Evolutionary conservation across 1,140 invertebrate species (phyloP).

Genomic region (Heliothis subflexa): DNA sequence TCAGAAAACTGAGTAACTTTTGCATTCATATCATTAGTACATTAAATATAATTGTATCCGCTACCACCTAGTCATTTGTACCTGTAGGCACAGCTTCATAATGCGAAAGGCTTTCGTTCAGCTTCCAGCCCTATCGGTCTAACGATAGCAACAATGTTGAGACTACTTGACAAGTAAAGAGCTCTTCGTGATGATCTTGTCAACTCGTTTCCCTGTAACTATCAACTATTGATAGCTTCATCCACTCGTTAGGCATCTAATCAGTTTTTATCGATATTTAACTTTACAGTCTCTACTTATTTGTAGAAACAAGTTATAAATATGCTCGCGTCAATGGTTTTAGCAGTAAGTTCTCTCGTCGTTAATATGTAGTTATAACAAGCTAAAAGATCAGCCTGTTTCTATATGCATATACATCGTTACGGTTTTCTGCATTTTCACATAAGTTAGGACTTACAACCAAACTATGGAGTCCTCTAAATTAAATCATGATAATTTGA

Average conservation of each 20-base stretch:
- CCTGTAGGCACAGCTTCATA: neutral
- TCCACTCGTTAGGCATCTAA: neutral
- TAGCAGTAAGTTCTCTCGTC: too few relatives aligned
- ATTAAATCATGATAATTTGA: too few relatives aligned
- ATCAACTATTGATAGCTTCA: neutral
- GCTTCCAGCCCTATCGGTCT: neutral
- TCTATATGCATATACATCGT: neutral
- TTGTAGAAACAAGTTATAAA: neutral
- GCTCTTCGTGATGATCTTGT: neutral
- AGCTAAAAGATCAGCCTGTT: too few relatives aligned
- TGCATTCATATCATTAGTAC: too few relatives aligned
- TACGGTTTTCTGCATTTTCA: too few relatives aligned
- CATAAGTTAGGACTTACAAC: too few relatives aligned
- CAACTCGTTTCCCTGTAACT: neutral
- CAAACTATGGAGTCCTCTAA: too few relatives aligned
- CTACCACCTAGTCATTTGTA: neutral
- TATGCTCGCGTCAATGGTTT: neutral
- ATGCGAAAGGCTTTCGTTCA: neutral
- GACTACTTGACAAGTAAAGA: conserved; percentile 4
- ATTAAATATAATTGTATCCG: neutral
- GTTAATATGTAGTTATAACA: too few relatives aligned
- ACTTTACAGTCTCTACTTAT: neutral
- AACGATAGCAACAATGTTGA: conserved; percentile 21
- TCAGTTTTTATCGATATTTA: neutral
- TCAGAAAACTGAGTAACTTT: too few relatives aligned